These are phyloP conservation scores for Parochlus steinenii DNA, from an alignment of 2,888 invertebrate genomes.

Conservation along the genomic window DNA sequence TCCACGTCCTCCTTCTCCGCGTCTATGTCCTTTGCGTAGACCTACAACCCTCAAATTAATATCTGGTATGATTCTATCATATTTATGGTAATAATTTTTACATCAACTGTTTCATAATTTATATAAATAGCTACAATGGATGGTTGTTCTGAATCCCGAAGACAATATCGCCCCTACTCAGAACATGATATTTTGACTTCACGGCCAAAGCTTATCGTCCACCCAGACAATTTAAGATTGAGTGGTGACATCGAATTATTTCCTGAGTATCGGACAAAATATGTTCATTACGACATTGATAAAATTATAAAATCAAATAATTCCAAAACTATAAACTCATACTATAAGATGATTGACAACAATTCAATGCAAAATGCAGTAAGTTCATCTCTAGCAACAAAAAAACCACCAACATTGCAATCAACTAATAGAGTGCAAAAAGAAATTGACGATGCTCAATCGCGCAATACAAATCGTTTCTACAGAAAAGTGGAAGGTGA, in stretches of 20 bases:
- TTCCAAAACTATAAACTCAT: slow-evolving; percentile 5
- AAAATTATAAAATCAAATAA: slow-evolving; percentile 9
- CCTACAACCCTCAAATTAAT: slow-evolving; percentile 9
- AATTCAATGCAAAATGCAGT: neutral
- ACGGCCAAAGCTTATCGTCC: slow-evolving; percentile 20
- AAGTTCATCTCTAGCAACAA: neutral
- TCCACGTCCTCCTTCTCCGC: slow-evolving; percentile 5
- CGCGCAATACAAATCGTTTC: slow-evolving; percentile 7
- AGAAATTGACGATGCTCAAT: no score
- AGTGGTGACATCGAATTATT: slow-evolving; percentile 20
- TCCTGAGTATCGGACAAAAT: slow-evolving; percentile 22
- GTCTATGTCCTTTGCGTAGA: slow-evolving; percentile 6
- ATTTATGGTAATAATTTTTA: no score
- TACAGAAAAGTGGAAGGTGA: slow-evolving; percentile 18
- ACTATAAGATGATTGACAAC: neutral
- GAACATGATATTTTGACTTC: slow-evolving; percentile 17
- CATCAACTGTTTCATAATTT: no score
- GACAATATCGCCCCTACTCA: slow-evolving; percentile 26
- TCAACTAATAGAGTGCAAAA: no score
- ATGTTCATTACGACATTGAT: slow-evolving; percentile 16
- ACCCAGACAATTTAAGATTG: slow-evolving; percentile 23
- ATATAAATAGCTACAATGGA: slow-evolving; percentile 27
- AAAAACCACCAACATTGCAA: no score
- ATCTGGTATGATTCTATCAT: slow-evolving; percentile 7
- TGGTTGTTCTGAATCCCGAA: slow-evolving; percentile 25